Conservation (phyloP, 1,140 invertebrate genomes). For the Aphaenogaster ashmeadi region DNA sequence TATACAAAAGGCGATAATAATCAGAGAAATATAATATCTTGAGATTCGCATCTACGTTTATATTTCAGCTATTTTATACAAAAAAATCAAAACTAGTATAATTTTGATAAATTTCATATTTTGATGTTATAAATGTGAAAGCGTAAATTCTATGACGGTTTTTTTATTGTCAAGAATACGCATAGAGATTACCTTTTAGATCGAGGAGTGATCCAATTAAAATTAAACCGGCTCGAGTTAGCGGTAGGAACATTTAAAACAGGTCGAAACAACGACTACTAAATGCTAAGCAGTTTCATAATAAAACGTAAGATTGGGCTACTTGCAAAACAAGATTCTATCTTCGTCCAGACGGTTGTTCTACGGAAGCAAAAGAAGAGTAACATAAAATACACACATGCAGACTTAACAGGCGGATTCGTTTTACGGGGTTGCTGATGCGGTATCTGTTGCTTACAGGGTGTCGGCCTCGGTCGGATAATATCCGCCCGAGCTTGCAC, state of each 20-base stretch:
- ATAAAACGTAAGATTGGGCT: constrained; percentile 39
- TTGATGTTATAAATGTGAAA: background rate
- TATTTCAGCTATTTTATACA: background rate
- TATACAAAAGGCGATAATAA: background rate
- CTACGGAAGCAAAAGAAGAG: constrained; percentile 51
- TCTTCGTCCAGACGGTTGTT: constrained; percentile 9
- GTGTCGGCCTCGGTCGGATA: constrained; percentile 90
- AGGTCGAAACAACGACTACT: background rate
- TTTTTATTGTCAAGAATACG: background rate
- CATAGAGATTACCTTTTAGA: background rate
- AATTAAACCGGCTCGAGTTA: constrained; percentile 26
- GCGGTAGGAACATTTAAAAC: constrained; percentile 38
- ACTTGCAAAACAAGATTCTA: constrained; percentile 42
- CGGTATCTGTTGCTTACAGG: constrained; percentile 88
- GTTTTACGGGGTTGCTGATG: constrained; percentile 84
- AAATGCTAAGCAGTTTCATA: constrained; percentile 5
- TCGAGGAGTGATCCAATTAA: background rate
- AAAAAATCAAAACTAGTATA: background rate
- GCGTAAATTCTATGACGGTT: background rate
- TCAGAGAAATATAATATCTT: background rate
- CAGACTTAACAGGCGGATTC: constrained; percentile 85
- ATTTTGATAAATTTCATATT: background rate
- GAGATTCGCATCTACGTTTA: background rate
- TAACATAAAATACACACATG: constrained; percentile 86
- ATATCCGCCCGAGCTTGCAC: constrained; percentile 90